Evolutionary conservation across 2,113 vertebrate genomes (phyloP).

Genomic region (Sakesphorus luctuosus): DNA sequence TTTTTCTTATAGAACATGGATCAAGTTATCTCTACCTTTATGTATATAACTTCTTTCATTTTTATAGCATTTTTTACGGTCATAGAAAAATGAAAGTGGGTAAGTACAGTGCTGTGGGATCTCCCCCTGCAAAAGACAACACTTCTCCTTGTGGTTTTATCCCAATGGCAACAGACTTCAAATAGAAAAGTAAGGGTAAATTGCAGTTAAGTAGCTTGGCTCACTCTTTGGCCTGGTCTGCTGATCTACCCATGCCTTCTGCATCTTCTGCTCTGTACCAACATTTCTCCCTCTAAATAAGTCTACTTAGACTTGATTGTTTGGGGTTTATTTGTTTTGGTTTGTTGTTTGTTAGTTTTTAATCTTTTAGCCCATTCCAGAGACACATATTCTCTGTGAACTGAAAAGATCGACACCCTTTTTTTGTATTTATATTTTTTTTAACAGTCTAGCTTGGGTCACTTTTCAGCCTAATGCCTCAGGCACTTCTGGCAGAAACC

Average conservation of each 20-base stretch:
- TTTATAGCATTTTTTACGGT: not conserved
- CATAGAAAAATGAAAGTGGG: not conserved
- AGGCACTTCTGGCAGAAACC: not conserved
- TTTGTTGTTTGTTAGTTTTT: not conserved
- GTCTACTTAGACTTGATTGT: not conserved
- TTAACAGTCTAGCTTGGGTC: not conserved
- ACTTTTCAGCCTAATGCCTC: not conserved
- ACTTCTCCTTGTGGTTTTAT: not conserved
- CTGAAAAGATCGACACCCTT: not conserved
- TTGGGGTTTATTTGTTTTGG: not conserved
- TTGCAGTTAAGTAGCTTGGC: not conserved
- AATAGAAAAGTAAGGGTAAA: not conserved
- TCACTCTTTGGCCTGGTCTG: not conserved
- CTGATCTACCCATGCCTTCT: not conserved
- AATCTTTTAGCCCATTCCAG: not conserved
- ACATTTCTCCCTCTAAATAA: not conserved
- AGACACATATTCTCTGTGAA: rapidly evolving
- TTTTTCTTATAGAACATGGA: not conserved
- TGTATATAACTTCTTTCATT: not conserved
- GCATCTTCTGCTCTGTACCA: not conserved
- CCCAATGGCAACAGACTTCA: not conserved
- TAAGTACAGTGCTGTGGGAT: not conserved
- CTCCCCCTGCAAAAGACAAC: rapidly evolving
- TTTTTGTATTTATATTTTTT: not conserved
- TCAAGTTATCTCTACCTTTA: not conserved